Conservation (phyloP, 2,888 invertebrate species). For the Laspeyria flexula region DNA sequence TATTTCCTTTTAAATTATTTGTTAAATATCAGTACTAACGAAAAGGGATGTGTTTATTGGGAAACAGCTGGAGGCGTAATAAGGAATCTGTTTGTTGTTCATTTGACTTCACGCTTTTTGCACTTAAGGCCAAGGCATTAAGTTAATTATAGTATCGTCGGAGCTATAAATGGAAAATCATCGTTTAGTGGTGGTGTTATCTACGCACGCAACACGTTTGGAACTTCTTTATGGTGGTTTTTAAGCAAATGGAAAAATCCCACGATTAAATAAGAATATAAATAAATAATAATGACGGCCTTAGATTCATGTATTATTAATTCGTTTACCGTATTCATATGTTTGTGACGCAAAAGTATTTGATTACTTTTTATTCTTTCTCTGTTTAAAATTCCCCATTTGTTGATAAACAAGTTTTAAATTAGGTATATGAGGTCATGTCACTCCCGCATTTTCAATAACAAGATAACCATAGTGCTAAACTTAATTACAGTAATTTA, state of each 20-base stretch:
- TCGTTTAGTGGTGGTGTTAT: neutral
- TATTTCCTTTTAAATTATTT: neutral
- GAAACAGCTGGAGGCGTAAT: slow-evolving; percentile 64
- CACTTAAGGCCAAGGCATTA: slow-evolving; percentile 61
- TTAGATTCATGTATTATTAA: too few species aligned
- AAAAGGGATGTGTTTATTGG: slow-evolving; percentile 53
- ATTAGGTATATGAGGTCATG: too few species aligned
- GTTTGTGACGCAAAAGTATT: too few species aligned
- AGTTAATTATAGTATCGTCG: slow-evolving; percentile 35
- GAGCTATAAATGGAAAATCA: slow-evolving; percentile 25
- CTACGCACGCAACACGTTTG: slow-evolving; percentile 7
- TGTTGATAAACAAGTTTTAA: too few species aligned
- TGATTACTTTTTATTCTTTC: too few species aligned
- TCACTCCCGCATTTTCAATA: too few species aligned
- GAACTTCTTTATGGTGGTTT: slow-evolving; percentile 1
- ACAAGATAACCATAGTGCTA: too few species aligned
- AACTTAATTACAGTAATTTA: too few species aligned
- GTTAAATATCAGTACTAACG: slow-evolving; percentile 16
- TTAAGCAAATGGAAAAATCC: neutral
- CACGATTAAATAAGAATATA: neutral
- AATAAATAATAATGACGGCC: too few species aligned
- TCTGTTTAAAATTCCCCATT: too few species aligned
- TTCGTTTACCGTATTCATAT: too few species aligned
- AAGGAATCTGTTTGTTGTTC: slow-evolving; percentile 58
- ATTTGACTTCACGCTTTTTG: slow-evolving; percentile 64